These are phyloP conservation scores for Silurus glanis DNA, from an alignment of 2,113 vertebrate genomes.

Conservation along the genomic window DNA sequence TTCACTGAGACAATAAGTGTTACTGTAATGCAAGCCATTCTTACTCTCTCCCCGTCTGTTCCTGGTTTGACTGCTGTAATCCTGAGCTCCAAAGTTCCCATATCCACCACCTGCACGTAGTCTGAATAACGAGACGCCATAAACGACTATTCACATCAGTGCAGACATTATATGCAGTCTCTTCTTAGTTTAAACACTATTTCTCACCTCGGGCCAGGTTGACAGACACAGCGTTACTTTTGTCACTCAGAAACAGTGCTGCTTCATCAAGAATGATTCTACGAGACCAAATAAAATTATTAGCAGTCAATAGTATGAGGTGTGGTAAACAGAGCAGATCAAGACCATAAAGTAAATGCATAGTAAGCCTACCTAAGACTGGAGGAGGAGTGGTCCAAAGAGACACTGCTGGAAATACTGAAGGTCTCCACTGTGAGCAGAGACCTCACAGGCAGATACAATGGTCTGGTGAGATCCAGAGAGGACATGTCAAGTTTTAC, in stretches of 20 bases:
- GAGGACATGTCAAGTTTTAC: not conserved
- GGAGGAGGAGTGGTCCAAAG: constrained; percentile 90
- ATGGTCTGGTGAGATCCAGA: constrained; percentile 75
- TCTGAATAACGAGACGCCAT: constrained; percentile 70
- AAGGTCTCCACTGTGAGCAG: constrained; percentile 93
- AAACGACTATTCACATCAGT: not conserved
- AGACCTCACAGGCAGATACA: constrained; percentile 87
- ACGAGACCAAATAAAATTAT: constrained; percentile 27
- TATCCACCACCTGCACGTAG: constrained; percentile 95
- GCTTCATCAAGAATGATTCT: constrained; percentile 98
- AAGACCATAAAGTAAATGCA: not conserved
- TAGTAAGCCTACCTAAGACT: constrained; percentile 81
- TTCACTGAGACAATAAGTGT: not conserved
- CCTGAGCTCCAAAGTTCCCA: constrained; percentile 92
- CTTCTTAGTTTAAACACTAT: not conserved
- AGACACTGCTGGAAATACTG: constrained; percentile 92
- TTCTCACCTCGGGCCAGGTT: constrained; percentile 86
- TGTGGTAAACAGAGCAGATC: not conserved
- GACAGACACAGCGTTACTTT: constrained; percentile 83
- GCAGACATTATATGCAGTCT: not conserved
- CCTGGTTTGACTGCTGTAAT: constrained; percentile 88
- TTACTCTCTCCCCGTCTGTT: constrained; percentile 82
- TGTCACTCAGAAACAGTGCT: constrained; percentile 92
- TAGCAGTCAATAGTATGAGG: not conserved
- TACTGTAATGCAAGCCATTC: constrained; percentile 31